These are phyloP conservation scores for Neosalanx taihuensis DNA, from an alignment of 2,797 vertebrate species.

Conservation along the genomic window DNA sequence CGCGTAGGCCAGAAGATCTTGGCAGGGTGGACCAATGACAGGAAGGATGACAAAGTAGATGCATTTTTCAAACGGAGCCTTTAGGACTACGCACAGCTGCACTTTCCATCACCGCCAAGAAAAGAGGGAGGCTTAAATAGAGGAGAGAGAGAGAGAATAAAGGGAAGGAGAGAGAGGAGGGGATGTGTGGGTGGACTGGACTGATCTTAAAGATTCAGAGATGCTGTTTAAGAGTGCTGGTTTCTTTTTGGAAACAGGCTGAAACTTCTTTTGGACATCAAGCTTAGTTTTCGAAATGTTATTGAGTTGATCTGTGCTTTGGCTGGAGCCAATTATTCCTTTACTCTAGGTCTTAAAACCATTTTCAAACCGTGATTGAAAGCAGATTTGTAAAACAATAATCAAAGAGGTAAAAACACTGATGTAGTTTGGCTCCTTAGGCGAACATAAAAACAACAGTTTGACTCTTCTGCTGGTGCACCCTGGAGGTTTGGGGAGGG, in stretches of 20 bases:
- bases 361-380: conserved; percentile 48
- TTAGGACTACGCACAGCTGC: conserved; percentile 10
- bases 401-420: conserved; percentile 47
- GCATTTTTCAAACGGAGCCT: background rate
- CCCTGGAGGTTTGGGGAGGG: conserved; percentile 42
- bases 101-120: conserved; percentile 10
- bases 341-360: conserved; percentile 1
- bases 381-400: conserved; percentile 57
- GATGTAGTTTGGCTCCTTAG: conserved; percentile 45
- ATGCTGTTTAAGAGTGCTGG: conserved; percentile 28
- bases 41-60: conserved; percentile 1
- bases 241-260: conserved; percentile 40
- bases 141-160: background rate
- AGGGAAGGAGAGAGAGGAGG: conserved; percentile 17
- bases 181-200: conserved; percentile 53
- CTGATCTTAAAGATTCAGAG: conserved; percentile 48
- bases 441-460: conserved; percentile 40
- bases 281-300: conserved; percentile 40
- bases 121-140: background rate
- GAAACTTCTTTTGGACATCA: conserved; percentile 49
- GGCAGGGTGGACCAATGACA: conserved; percentile 2
- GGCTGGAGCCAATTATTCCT: conserved; percentile 47
- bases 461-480: conserved; percentile 40
- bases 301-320: conserved; percentile 30
- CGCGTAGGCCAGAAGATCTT: background rate